Percentiles rank a stretch among this genome's conserved stretches.
These are phyloP conservation scores for Myopa tessellatipennis DNA, from an alignment of 2,888 invertebrate species.

Conservation along the genomic window DNA sequence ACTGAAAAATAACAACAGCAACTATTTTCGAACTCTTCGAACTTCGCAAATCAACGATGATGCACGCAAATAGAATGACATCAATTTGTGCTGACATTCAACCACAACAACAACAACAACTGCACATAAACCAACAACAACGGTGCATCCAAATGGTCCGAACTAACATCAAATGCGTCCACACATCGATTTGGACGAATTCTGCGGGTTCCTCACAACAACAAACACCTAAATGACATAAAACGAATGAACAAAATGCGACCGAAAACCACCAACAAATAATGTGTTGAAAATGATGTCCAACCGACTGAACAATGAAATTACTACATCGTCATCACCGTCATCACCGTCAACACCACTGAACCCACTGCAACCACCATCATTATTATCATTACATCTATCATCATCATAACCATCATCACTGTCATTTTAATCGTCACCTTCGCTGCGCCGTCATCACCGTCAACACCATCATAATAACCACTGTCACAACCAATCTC, in stretches of 20 bases:
- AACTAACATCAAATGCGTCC: slow-evolving; percentile 49
- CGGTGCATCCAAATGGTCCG: neutral
- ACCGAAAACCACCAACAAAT: neutral
- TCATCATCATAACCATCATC: neutral
- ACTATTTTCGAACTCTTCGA: slow-evolving; percentile 37
- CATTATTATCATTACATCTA: neutral
- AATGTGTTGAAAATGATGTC: slow-evolving; percentile 39
- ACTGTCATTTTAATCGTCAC: neutral
- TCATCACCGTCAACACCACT: slow-evolving; percentile 46
- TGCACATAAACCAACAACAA: slow-evolving; percentile 31
- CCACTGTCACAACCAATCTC: neutral
- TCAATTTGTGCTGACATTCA: slow-evolving; percentile 65
- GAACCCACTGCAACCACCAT: slow-evolving; percentile 7
- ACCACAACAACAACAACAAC: slow-evolving; percentile 52
- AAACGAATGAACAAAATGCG: slow-evolving; percentile 30
- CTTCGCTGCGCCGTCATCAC: neutral
- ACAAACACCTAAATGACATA: slow-evolving; percentile 23
- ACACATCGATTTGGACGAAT: slow-evolving; percentile 56
- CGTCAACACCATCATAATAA: neutral
- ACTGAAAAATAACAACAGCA: slow-evolving; percentile 51
- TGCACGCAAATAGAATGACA: slow-evolving; percentile 61
- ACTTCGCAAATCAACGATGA: neutral
- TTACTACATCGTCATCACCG: slow-evolving; percentile 6
- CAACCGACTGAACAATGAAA: slow-evolving; percentile 12
- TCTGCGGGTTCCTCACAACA: slow-evolving; percentile 25